phyloP scores from a whole-genome alignment of 2,797 vertebrate genomes.

The Ctenosaura bakeri region DNA sequence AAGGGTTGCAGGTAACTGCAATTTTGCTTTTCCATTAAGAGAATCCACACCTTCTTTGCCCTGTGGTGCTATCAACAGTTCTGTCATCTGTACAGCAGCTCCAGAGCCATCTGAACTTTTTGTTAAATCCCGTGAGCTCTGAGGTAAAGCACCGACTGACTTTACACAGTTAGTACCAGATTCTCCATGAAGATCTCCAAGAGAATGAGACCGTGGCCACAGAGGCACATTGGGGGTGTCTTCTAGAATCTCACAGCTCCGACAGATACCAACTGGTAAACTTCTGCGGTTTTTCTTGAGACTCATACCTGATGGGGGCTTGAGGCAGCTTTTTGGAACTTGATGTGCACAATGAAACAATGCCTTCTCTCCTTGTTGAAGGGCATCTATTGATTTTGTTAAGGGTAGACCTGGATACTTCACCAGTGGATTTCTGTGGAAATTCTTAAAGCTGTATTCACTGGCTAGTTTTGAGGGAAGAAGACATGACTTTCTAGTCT shows the following conservation, averaged over 20 bases:
- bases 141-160: conserved; percentile 62
- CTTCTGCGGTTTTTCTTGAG: conserved; percentile 85
- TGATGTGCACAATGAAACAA: conserved; percentile 78
- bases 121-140: conserved; percentile 70
- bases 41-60: conserved; percentile 69
- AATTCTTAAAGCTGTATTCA: conserved; percentile 82
- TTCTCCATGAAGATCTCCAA: conserved; percentile 91
- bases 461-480: conserved; percentile 83
- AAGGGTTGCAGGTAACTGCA: conserved; percentile 45
- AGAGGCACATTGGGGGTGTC: conserved; percentile 70
- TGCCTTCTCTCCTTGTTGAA: conserved; percentile 81
- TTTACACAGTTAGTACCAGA: conserved; percentile 56
- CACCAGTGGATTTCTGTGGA: conserved; percentile 83
- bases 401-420: conserved; percentile 89
- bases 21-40: conserved; percentile 68
- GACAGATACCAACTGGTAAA: conserved; percentile 84
- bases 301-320: conserved; percentile 76
- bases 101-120: conserved; percentile 57
- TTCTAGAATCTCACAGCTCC: conserved; percentile 92
- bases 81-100: conserved; percentile 24
- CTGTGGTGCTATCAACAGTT: conserved; percentile 69
- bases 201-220: conserved; percentile 92
- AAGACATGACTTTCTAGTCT: conserved; percentile 84
- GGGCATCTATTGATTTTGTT: conserved; percentile 82
- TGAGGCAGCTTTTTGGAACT: conserved; percentile 79